Percentiles rank a stretch among this genome's conserved stretches.
These are phyloP conservation scores for Sinhomidia bicolor DNA, from an alignment of 2,888 invertebrate genomes.

Conservation along the genomic window DNA sequence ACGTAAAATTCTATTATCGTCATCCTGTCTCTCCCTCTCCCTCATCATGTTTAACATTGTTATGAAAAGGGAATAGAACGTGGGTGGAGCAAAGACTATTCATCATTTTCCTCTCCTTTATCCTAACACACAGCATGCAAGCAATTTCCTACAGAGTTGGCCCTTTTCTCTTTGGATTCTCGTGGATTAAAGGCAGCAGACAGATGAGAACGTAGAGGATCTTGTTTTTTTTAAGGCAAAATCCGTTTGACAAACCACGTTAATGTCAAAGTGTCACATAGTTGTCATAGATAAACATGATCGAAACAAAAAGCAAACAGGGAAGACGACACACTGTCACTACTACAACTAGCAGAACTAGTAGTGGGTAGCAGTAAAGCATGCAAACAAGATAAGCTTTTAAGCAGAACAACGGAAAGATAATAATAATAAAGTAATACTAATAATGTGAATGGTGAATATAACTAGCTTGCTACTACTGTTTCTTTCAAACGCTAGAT, in stretches of 20 bases:
- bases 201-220: too few relatives aligned
- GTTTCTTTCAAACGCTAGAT: background rate
- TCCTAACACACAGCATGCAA: background rate
- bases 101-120: background rate
- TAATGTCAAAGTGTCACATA: slow-evolving; percentile 31
- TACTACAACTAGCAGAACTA: too few relatives aligned
- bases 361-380: background rate
- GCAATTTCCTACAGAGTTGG: background rate
- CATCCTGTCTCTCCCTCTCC: background rate
- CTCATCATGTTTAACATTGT: too few relatives aligned
- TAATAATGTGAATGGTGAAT: too few relatives aligned
- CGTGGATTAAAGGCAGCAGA: background rate
- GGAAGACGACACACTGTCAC: too few relatives aligned
- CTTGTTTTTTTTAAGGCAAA: too few relatives aligned
- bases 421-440: too few relatives aligned
- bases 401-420: background rate
- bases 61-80: background rate
- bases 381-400: background rate
- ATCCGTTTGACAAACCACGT: background rate
- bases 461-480: background rate
- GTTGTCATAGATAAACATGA: background rate
- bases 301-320: background rate
- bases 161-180: background rate
- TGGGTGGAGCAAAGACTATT: background rate
- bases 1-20: background rate